phyloP scores from a whole-genome alignment of 2,888 invertebrate species.

The Liopterus haemorrhoidalis region DNA sequence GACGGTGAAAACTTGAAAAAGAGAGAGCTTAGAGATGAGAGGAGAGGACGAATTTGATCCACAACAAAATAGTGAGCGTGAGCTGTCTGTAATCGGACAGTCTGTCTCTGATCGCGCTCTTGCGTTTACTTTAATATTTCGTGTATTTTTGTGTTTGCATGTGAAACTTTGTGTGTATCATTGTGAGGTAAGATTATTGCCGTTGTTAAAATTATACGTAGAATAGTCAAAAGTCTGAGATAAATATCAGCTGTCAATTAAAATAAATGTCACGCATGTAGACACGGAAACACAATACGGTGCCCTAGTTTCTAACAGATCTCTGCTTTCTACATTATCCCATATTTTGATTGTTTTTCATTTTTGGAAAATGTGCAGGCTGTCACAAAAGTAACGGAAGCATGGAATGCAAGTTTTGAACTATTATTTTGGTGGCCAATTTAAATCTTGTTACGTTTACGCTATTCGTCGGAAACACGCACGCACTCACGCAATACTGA shows the following conservation, averaged over 20 bases:
- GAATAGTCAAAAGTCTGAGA: constrained; percentile 13
- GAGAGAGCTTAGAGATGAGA: constrained; percentile 47
- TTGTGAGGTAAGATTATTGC: constrained; percentile 45
- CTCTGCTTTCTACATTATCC: constrained; percentile 21
- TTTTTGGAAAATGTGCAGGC: constrained; percentile 1
- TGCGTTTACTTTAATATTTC: constrained; percentile 41
- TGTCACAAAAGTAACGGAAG: neutral
- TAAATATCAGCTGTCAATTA: constrained; percentile 17
- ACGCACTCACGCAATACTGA: constrained; percentile 16
- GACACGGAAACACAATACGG: constrained; percentile 18
- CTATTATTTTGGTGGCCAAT: constrained; percentile 11
- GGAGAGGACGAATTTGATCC: constrained; percentile 50
- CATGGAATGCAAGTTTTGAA: no score
- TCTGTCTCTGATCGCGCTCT: constrained; percentile 46
- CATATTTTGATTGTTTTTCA: neutral
- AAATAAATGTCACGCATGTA: constrained; percentile 17
- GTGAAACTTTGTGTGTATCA: constrained; percentile 28
- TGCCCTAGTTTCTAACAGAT: constrained; percentile 22
- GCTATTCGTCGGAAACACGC: constrained; percentile 19
- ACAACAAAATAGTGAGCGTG: constrained; percentile 49
- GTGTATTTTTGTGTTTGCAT: constrained; percentile 40
- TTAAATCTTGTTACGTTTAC: constrained; percentile 18
- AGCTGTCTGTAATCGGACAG: constrained; percentile 46
- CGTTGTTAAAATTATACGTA: constrained; percentile 33
- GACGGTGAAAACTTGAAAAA: constrained; percentile 49